These are phyloP conservation scores for Muscidifurax raptorellus DNA, from an alignment of 1,140 invertebrate genomes.

Conservation along the genomic window DNA sequence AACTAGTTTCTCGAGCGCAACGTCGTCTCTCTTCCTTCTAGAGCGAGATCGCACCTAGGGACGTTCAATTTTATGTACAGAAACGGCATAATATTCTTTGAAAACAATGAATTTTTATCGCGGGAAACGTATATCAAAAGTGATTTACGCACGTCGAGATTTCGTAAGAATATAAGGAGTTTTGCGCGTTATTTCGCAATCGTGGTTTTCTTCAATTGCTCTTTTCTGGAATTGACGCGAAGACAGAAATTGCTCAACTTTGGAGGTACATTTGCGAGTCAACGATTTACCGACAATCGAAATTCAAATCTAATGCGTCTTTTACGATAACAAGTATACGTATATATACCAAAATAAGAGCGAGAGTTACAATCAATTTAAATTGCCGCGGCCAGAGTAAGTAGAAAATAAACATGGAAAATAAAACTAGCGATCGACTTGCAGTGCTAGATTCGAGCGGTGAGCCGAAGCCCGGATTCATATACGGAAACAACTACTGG, in stretches of 20 bases:
- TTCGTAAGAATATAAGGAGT: too few relatives aligned
- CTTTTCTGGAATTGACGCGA: too few relatives aligned
- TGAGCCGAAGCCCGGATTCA: slow-evolving; percentile 68
- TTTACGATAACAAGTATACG: background rate
- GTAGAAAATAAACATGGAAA: background rate
- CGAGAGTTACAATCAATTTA: background rate
- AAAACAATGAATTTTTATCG: too few relatives aligned
- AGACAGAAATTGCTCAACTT: too few relatives aligned
- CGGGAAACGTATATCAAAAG: too few relatives aligned
- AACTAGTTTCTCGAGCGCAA: slow-evolving; percentile 64
- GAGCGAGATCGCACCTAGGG: background rate
- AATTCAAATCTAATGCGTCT: background rate
- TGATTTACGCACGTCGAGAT: too few relatives aligned
- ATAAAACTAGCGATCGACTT: slow-evolving; percentile 1
- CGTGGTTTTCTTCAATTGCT: background rate
- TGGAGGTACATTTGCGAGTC: background rate
- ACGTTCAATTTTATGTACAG: background rate
- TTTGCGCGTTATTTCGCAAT: too few relatives aligned
- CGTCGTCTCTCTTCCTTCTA: slow-evolving; percentile 37
- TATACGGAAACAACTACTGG: slow-evolving; percentile 76
- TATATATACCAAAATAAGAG: too few relatives aligned
- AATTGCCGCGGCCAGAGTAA: background rate
- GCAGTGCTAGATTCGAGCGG: slow-evolving; percentile 76
- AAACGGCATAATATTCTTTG: too few relatives aligned
- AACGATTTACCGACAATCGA: background rate